Percentiles rank a stretch among this genome's conserved stretches.
phyloP scores from a whole-genome alignment of 2,113 vertebrate species.

The Gymnorhina tibicen region DNA sequence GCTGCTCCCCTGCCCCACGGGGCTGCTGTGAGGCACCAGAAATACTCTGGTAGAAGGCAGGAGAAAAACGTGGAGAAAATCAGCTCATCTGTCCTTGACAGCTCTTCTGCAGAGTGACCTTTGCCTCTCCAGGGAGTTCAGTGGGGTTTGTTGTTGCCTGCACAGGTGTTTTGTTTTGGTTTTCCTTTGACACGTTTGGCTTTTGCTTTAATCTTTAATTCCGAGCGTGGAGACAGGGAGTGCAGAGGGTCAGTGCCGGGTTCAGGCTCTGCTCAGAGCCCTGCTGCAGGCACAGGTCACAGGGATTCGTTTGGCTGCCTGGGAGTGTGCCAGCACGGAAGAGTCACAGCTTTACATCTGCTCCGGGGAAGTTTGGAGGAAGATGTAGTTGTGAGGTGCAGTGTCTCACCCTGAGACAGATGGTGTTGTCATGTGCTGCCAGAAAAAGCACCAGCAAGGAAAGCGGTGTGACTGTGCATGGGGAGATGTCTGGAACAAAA shows the following conservation, averaged over 20 bases:
- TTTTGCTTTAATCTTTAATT: neutral
- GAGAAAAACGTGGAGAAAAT: neutral
- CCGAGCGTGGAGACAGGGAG: neutral
- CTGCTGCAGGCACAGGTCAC: neutral
- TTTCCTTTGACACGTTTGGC: neutral
- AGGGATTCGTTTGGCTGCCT: neutral
- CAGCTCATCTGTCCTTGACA: neutral
- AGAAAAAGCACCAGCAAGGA: neutral
- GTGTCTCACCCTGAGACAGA: no score
- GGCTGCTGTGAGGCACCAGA: neutral
- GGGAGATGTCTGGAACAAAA: neutral
- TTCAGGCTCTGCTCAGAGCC: neutral
- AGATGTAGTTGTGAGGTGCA: neutral
- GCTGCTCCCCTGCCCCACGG: neutral
- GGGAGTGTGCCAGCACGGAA: neutral
- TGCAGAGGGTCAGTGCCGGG: neutral
- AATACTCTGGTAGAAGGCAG: neutral
- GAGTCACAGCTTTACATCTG: neutral
- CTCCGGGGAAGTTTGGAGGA: neutral
- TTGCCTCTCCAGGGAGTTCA: neutral
- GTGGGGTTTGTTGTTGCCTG: neutral
- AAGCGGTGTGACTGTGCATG: neutral
- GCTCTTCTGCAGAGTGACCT: neutral
- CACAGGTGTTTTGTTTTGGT: neutral
- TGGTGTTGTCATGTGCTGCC: neutral